Conservation (phyloP, 2,888 invertebrate species). For the Macrosoma leucophasiata region DNA sequence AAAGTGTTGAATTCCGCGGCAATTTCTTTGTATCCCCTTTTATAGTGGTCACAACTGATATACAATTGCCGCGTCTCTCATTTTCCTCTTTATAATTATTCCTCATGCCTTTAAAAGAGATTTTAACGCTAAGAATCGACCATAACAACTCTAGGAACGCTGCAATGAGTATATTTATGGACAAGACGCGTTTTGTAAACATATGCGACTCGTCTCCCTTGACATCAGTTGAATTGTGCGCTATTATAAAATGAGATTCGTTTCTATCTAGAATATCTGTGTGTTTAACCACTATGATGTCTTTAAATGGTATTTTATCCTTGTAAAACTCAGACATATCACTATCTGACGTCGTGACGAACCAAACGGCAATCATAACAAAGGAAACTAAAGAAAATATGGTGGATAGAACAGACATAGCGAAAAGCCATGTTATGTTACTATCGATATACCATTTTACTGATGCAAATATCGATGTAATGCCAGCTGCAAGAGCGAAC, state of each 20-base stretch:
- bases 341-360: constrained; percentile 51
- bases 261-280: constrained; percentile 49
- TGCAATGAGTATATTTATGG: constrained; percentile 76
- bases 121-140: constrained; percentile 76
- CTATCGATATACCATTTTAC: constrained; percentile 80
- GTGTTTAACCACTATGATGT: constrained; percentile 53
- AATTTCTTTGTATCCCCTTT: constrained; percentile 65
- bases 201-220: constrained; percentile 39
- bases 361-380: constrained; percentile 57
- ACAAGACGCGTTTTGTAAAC: constrained; percentile 66
- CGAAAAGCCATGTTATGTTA: constrained; percentile 78
- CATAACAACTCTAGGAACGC: constrained; percentile 75
- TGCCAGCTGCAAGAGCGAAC: constrained; percentile 67
- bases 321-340: constrained; percentile 57
- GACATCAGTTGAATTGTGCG: constrained; percentile 36
- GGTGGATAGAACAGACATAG: constrained; percentile 71
- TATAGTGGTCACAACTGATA: constrained; percentile 72
- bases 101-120: constrained; percentile 78
- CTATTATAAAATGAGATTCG: constrained; percentile 55
- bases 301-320: constrained; percentile 56
- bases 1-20: constrained; percentile 53
- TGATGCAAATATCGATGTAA: constrained; percentile 77
- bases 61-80: constrained; percentile 62
- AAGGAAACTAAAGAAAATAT: constrained; percentile 62
- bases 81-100: constrained; percentile 75